Evolutionary conservation across 2,113 vertebrate species (phyloP).

Genomic region (Bostrychus sinensis): DNA sequence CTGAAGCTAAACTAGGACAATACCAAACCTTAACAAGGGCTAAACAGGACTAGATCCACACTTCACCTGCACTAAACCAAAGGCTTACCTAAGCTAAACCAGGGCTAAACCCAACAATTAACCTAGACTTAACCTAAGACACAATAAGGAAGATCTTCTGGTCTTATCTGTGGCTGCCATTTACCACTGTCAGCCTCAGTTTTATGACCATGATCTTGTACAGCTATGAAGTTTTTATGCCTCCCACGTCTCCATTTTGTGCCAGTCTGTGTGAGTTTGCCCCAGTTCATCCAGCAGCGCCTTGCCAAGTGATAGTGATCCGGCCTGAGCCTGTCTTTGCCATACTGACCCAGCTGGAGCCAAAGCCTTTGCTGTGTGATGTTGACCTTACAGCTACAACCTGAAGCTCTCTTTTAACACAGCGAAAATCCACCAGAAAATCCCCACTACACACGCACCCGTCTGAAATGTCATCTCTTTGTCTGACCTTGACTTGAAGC

Average conservation of each 20-base stretch:
- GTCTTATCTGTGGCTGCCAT: too few species aligned
- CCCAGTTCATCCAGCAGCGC: background rate
- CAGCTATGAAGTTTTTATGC: background rate
- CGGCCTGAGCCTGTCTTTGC: slow-evolving; percentile 34
- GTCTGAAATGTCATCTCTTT: slow-evolving; percentile 35
- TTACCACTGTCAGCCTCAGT: background rate
- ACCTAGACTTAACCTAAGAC: too few species aligned
- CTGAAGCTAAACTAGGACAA: too few species aligned
- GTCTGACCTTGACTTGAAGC: slow-evolving; percentile 63
- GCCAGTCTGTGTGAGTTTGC: background rate
- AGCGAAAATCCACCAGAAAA: slow-evolving; percentile 41
- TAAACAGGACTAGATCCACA: too few species aligned
- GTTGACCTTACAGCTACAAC: slow-evolving; percentile 69
- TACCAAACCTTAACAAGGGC: too few species aligned
- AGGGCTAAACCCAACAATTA: too few species aligned
- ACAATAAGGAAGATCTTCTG: too few species aligned
- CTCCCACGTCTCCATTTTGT: background rate
- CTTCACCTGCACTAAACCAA: too few species aligned
- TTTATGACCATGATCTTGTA: background rate
- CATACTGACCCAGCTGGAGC: slow-evolving; percentile 51
- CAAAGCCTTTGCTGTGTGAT: slow-evolving; percentile 43
- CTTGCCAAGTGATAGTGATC: slow-evolving; percentile 48
- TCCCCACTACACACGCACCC: slow-evolving; percentile 16
- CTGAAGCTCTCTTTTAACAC: slow-evolving; percentile 30
- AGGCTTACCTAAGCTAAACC: too few species aligned